Evolutionary conservation across 2,113 vertebrate genomes (phyloP), one percentile per base, ranked within the genome.

Genomic region (Hucho hucho): DNA sequence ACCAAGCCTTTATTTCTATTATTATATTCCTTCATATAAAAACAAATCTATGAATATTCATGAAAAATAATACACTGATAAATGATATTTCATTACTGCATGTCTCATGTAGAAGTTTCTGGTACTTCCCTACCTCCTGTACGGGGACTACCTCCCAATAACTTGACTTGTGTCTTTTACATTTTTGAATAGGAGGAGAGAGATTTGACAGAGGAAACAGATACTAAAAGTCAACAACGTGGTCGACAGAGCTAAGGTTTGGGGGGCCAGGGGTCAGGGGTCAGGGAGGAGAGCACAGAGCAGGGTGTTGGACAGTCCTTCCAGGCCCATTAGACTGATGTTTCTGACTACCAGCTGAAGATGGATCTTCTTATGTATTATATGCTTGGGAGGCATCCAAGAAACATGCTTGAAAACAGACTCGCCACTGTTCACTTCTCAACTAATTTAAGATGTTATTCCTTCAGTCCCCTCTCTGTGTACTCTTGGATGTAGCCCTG

Each of bases 401-500:
- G 84, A 84, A 91, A 93, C 90, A 92, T 88, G 88, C 91, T 90
- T 64, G 87, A 88, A 88, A 86, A 92, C 92, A 92, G 91, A 91
- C 80, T 77, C 73, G 84, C 83, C 89, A 90, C 90, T 93, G 90
- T 92, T 92, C 87, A 86, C 86, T 87, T 77, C 86, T 90, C 87
- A 76, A 86, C 89, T 84, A 89, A 86, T 91, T 90, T 85, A 91
- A 93, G 91, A 92, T 88, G 89, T 91, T 90, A 88, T 7, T 32
- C 47, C 22, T 9, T 32, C 61, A 16, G 3, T 58, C 20, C 37
- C 64, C 25, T 53, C 47, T 53, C 56, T 58, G 22, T 70, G 26
- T 59, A 49, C 25, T 53, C 18, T 71, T 56, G 68, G 22, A 81
- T 81, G 64, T 72, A 80, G 78, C 75, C 76, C 69, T 74, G 64